Percentiles rank a stretch among this genome's conserved stretches.
Conservation (phyloP, 2,888 invertebrate species). For the Sarcophaga carnaria region DNA sequence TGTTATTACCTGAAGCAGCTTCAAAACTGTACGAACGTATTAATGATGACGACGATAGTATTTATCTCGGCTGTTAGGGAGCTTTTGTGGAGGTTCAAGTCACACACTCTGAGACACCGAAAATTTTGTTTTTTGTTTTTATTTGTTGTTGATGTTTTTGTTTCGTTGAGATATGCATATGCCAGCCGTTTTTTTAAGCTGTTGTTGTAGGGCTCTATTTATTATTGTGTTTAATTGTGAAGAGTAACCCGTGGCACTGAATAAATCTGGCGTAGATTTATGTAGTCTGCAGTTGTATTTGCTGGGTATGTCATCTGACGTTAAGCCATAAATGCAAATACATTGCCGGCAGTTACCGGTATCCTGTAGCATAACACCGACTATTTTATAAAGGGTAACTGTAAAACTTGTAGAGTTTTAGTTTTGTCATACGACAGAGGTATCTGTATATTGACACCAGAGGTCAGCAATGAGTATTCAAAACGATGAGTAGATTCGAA, state of each 20-base stretch:
- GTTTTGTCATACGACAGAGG: neutral
- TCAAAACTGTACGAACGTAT: conserved; percentile 33
- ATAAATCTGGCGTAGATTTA: conserved; percentile 82
- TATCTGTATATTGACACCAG: neutral
- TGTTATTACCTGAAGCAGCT: neutral
- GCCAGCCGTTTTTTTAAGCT: conserved; percentile 27
- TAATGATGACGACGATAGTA: neutral
- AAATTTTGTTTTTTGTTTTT: neutral
- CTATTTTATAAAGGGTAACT: conserved; percentile 86
- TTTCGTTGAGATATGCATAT: conserved; percentile 29
- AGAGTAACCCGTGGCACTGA: conserved; percentile 81
- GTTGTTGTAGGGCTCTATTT: neutral
- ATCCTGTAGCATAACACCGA: conserved; percentile 86
- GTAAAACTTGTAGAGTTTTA: conserved; percentile 72
- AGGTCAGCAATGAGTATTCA: no score
- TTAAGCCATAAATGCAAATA: conserved; percentile 85
- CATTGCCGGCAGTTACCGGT: conserved; percentile 88
- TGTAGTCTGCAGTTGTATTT: conserved; percentile 81
- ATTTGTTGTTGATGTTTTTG: neutral
- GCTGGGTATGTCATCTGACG: conserved; percentile 80
- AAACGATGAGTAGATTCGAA: no score
- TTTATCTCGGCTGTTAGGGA: neutral
- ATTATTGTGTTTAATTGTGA: conserved; percentile 21
- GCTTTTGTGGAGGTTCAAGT: neutral
- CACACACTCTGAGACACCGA: neutral